Evolutionary conservation across 2,797 vertebrate species (phyloP), one percentile per base, ranked within the genome.

Genomic region (Gymnocypris eckloni): DNA sequence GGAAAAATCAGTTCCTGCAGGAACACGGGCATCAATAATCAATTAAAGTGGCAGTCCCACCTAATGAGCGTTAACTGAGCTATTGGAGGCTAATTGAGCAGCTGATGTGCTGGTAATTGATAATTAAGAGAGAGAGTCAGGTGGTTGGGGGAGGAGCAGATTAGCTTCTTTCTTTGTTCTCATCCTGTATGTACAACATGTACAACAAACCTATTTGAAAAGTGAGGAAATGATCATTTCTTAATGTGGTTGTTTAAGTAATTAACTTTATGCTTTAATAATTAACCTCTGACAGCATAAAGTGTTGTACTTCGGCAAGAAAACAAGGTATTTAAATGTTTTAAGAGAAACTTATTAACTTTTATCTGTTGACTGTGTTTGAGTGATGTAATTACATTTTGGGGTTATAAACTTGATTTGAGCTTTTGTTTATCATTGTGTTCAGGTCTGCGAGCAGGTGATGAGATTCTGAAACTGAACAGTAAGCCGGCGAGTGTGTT

Each of bases 391-490:
- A 28, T 45, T 45, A 52, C 12, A 9, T 22, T n/a, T 81, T 52
- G 16, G 73, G 6, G 12, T 78, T 61, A 16, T 37, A n/a, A 59
- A 71, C 6, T 33, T 15, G 52, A 33, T 80, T 18, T 15, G 11
- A 41, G 64, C n/a, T n/a, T 59, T 18, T 61, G 50, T 71, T 28
- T 33, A n/a, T 37, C 37, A 2, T 61, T 52, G 37, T 79, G 43
- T 82, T n/a, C 91, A 99, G 98, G 98, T 86, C 90, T 99, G 90
- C 96, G 94, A 92, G 94, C 92, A 0, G 97, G 96, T 0, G 98
- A 98, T 64, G 97, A 99, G 92, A 95, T 99, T 86, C 89, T 98
- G 84, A 92, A 97, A 90, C 93, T 99, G 80, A 98, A 97, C 70
- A 94, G 93, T 9, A 97, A 96, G 39, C 90, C 94, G 0, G 97